phyloP scores from a whole-genome alignment of 2,888 invertebrate species.

The Sialis lutaria region DNA sequence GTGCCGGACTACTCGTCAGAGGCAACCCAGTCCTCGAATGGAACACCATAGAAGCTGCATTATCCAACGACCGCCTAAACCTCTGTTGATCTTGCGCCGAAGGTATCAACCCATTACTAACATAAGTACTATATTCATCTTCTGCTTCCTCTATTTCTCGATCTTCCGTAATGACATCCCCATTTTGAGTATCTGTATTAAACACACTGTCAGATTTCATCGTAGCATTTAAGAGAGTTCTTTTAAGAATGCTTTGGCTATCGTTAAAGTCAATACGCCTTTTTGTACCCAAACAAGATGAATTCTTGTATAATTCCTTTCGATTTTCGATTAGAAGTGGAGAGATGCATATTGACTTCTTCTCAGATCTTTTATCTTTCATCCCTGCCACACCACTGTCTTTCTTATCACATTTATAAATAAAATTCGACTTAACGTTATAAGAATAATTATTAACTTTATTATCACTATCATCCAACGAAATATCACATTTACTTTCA shows the following conservation, averaged over 20 bases:
- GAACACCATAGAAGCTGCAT: constrained; percentile 69
- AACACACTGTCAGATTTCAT: not conserved
- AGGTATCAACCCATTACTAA: constrained; percentile 34
- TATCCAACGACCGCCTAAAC: constrained; percentile 57
- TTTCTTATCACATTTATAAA: constrained; percentile 19
- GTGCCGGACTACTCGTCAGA: constrained; percentile 73
- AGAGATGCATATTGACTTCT: not conserved
- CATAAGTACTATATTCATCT: constrained; percentile 33
- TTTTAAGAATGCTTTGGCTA: not conserved
- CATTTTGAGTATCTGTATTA: not conserved
- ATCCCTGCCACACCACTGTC: constrained; percentile 20
- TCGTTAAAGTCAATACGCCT: constrained; percentile 3
- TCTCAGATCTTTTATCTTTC: not conserved
- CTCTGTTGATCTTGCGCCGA: constrained; percentile 52
- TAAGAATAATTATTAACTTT: constrained; percentile 15
- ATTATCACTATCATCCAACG: constrained; percentile 21
- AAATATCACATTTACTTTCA: constrained; percentile 18
- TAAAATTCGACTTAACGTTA: constrained; percentile 23
- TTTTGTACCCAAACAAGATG: not conserved
- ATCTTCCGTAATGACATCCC: constrained; percentile 7
- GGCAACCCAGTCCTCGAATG: constrained; percentile 67
- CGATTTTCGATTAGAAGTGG: not conserved
- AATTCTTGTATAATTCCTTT: constrained; percentile 2
- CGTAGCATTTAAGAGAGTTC: not conserved
- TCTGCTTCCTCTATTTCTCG: constrained; percentile 26